These are phyloP conservation scores for Papilio elwesi DNA, from an alignment of 2,888 invertebrate species.

Conservation along the genomic window DNA sequence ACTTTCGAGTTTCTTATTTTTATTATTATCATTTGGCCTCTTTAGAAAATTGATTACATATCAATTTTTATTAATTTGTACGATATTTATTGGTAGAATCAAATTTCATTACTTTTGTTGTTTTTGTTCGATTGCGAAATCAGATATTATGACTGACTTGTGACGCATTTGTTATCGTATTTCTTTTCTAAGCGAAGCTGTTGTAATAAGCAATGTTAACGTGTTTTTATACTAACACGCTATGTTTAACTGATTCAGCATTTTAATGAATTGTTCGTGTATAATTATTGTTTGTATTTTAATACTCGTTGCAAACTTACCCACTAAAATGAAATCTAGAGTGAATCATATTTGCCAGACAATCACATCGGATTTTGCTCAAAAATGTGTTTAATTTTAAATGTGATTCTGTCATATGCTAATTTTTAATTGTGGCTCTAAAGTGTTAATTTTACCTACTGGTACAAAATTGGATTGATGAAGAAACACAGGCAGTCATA, in stretches of 20 bases:
- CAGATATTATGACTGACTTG: neutral
- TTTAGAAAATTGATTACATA: neutral
- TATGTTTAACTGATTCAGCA: neutral
- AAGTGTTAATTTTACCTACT: too few relatives aligned
- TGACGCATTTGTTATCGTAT: neutral
- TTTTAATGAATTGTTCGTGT: neutral
- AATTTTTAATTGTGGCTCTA: too few relatives aligned
- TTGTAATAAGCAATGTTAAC: neutral
- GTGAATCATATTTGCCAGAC: too few relatives aligned
- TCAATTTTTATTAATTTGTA: neutral
- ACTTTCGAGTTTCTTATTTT: neutral
- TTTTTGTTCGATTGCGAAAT: constrained; percentile 3
- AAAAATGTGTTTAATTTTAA: too few relatives aligned
- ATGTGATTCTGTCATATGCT: too few relatives aligned
- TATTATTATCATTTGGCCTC: too few relatives aligned
- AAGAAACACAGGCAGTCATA: too few relatives aligned
- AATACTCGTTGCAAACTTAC: neutral
- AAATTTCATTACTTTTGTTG: neutral
- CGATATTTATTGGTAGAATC: neutral
- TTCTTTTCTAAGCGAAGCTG: constrained; percentile 3
- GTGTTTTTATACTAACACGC: neutral
- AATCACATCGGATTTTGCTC: too few relatives aligned
- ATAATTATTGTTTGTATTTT: neutral
- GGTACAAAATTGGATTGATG: too few relatives aligned
- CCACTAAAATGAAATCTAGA: too few relatives aligned